phyloP scores from a whole-genome alignment of 2,797 vertebrate species.

The Vultur gryphus region DNA sequence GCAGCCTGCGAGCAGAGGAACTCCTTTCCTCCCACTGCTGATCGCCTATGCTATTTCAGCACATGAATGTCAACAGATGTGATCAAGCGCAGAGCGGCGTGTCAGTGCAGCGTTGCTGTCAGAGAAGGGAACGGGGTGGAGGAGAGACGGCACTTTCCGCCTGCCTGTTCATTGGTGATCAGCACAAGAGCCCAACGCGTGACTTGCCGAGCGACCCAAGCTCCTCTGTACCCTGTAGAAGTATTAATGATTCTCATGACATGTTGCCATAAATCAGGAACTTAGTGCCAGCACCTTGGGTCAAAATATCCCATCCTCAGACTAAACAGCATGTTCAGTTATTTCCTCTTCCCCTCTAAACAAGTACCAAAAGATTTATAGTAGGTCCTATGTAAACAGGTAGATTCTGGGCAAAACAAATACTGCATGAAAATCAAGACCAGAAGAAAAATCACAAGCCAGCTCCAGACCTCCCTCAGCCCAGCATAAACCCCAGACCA shows the following conservation, averaged over 20 bases:
- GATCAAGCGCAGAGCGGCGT: background rate
- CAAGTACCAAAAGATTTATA: background rate
- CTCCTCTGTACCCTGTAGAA: background rate
- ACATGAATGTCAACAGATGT: background rate
- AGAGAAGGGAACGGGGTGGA: background rate
- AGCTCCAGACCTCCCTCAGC: background rate
- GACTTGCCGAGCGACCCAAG: background rate
- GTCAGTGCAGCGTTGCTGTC: background rate
- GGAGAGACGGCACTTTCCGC: background rate
- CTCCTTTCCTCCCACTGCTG: background rate
- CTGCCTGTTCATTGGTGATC: background rate
- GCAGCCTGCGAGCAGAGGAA: background rate
- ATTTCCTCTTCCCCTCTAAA: background rate
- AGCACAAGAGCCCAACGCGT: background rate
- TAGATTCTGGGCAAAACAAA: background rate
- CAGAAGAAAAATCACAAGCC: background rate
- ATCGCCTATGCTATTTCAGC: background rate
- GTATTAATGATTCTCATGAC: background rate
- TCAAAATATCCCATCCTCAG: background rate
- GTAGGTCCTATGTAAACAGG: background rate
- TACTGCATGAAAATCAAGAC: background rate
- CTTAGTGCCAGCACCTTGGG: background rate
- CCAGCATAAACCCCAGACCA: background rate
- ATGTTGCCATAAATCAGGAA: background rate
- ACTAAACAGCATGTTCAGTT: background rate